phyloP scores from a whole-genome alignment of 2,113 vertebrate genomes.

The Polyodon spathula region DNA sequence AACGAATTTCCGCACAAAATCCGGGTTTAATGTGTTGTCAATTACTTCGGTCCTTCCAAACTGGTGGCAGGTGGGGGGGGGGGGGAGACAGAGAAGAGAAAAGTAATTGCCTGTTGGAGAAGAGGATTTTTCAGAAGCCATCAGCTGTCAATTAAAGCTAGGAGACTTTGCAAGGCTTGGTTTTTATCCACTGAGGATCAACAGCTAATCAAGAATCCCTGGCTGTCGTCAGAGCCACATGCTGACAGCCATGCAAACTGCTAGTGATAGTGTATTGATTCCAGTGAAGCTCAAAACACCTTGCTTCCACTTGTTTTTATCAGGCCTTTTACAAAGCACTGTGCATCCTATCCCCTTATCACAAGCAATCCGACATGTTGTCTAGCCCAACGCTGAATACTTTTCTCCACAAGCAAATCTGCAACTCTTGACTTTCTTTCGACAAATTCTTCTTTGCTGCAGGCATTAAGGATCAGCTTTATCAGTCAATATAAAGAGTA shows the following conservation, averaged over 20 bases:
- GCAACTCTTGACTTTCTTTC: no score
- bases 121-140: no score
- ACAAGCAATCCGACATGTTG: background rate
- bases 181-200: background rate
- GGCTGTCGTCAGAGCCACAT: constrained; percentile 13
- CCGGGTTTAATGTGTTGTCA: constrained; percentile 90
- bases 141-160: background rate
- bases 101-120: background rate
- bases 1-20: constrained; percentile 92
- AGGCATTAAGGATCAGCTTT: no score
- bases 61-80: no score
- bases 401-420: no score
- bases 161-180: background rate
- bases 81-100: constrained; percentile 10
- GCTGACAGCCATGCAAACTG: constrained; percentile 25
- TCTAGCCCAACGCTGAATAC: no score
- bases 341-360: constrained; percentile 22
- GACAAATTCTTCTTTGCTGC: no score
- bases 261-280: constrained; percentile 61
- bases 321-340: constrained; percentile 41
- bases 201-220: constrained; percentile 27
- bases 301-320: constrained; percentile 42
- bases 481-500: no score
- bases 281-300: constrained; percentile 33
- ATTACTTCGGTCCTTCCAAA: constrained; percentile 91